Evolutionary conservation across 2,888 invertebrate species (phyloP), one percentile per base, ranked within the genome.

Genomic region (Mythimna lalbum): DNA sequence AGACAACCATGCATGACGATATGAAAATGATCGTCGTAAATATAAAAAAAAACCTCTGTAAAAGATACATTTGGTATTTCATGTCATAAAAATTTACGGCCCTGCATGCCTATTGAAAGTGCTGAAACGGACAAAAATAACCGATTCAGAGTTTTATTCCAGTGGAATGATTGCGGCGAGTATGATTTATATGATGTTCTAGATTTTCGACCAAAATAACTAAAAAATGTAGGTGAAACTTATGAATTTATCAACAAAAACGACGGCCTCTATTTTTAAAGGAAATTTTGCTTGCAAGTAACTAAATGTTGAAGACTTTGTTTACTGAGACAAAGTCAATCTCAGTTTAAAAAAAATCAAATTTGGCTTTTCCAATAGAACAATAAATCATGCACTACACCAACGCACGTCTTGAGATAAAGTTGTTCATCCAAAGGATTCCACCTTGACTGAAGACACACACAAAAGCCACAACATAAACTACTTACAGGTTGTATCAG

Each of bases 81-180:
- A 84, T 88, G 86, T 91, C 89, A 88, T 93, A 91, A 93, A 93
- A 93, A 75, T 93, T 94, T 93, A 94, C 85, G 85, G 89, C 86
- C 87, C 85, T 88, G 90, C 90, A 88, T 89, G 85, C 88, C 87
- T 88, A 88, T 87, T 88, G 84, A 88, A 89, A 90, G 90, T 88
- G 88, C 89, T 88, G 86, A 90, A 90, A 89, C 81, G 82, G 81
- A 85, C 86, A 86, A 89, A 92, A 92, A 92, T 93, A 93, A 89
- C 88, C 73, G 71, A 77, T 82, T 81, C 81, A 69, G 76, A 85
- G 78, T 81, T 82, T 84, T 82, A 83, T 84, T 79, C 83, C 80
- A 76, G 69, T 61, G 43, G 53, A 76, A 77, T 50, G 68, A 73
- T 68, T 67, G 73, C 63, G 63, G 47, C 67, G 76, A 62, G 39